Evolutionary conservation across 2,888 invertebrate species (phyloP).

Genomic region (Drosophila yooni): DNA sequence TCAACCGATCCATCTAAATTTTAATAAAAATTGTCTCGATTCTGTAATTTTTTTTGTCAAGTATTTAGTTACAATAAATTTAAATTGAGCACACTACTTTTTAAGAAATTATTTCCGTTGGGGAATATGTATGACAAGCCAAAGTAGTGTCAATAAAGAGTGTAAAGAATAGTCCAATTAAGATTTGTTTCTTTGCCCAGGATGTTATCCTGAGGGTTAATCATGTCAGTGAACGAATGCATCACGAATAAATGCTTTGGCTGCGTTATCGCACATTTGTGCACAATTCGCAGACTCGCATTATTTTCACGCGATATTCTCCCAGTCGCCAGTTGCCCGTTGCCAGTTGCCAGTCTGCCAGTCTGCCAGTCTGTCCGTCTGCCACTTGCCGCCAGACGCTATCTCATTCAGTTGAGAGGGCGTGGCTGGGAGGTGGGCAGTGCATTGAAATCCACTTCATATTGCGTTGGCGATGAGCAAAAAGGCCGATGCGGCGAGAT

Average conservation of each 20-base stretch:
- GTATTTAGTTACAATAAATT: too few species aligned
- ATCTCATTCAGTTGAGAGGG: conserved; percentile 47
- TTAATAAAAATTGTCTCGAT: not conserved
- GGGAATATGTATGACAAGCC: not conserved
- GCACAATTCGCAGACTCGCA: conserved; percentile 75
- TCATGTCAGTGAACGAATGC: conserved; percentile 33
- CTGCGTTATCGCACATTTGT: conserved; percentile 78
- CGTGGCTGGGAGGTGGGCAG: conserved; percentile 48
- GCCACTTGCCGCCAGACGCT: conserved; percentile 38
- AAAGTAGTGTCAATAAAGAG: not conserved
- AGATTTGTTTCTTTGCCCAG: not conserved
- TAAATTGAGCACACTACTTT: not conserved
- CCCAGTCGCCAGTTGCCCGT: conserved; percentile 2
- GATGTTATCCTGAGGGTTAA: conserved; percentile 35
- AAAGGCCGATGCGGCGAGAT: conserved; percentile 21
- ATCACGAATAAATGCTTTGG: conserved; percentile 29
- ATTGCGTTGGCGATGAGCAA: conserved; percentile 37
- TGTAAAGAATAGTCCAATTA: not conserved
- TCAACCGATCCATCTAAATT: not conserved
- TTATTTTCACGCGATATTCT: conserved; percentile 57
- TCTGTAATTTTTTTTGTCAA: too few species aligned
- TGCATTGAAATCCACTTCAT: conserved; percentile 81
- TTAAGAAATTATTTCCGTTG: not conserved
- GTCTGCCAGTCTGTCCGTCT: not conserved
- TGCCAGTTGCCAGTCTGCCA: not conserved